Evolutionary conservation across 2,888 invertebrate genomes (phyloP), one percentile per base, ranked within the genome.

Genomic region (Chouioia cunea): DNA sequence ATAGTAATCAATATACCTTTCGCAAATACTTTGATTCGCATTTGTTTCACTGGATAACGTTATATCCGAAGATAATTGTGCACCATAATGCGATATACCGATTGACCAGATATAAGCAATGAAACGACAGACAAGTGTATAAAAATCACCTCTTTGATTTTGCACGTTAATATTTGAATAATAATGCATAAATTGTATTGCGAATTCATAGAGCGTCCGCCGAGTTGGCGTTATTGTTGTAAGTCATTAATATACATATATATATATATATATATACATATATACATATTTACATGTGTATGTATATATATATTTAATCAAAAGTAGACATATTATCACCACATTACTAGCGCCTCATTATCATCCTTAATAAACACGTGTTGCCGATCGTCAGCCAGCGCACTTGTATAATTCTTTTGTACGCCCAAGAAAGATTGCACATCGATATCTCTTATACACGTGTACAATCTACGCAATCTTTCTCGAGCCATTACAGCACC

Each of bases 101-200:
- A 46, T 59, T 43, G 10, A 23, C 53, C 15, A 46, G 53, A 15
- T 22, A 4, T 22, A 54, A 48, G 23, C 23, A 56, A 48, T 50
- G 6, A 54, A 59, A 48, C 18, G 48, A 53, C 54, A 23, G 65
- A 60, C 59, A 48, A 54, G 54, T 46, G 53, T 16, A 20, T 20
- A 47, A 23, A 20, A 22, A 53, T 47, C 36, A 36, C 20, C 18
- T 64, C 27, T 22, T 62, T 53, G 54, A 43, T 48, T 46, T n/a
- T 36, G 27, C n/a, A 52, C 52, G 6, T 23, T 20, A 59, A 60
- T 36, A 27, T 4, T 47, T 27, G 27, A 62, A 57, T 63, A 16
- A 36, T 43, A 44, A 56, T 62, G 48, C 16, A 59, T 52, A 58
- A 57, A 47, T 58, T 64, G 47, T 70, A 53, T 64, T 64, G 57